Evolutionary conservation across 2,888 invertebrate genomes (phyloP).

Genomic region (Ashinkailepas kermadecensis): DNA sequence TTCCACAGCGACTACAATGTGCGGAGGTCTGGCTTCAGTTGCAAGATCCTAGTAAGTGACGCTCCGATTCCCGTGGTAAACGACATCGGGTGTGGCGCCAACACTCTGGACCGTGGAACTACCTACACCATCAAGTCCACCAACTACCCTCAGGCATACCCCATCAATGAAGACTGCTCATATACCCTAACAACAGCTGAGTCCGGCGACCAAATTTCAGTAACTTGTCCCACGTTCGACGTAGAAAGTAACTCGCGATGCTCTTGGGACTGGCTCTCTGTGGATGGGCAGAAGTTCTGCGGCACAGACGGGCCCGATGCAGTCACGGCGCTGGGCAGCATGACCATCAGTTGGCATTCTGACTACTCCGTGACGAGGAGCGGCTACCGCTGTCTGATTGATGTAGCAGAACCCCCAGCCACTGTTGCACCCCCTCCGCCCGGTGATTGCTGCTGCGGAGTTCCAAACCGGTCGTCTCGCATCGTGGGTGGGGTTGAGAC

Average conservation of each 20-base stretch:
- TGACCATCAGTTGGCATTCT: not conserved
- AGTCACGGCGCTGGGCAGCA: not conserved
- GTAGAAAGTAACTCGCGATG: not conserved
- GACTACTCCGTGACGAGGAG: too few species aligned
- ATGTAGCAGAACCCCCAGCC: not conserved
- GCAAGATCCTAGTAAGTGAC: not conserved
- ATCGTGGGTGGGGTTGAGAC: constrained; percentile 8
- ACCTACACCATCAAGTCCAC: constrained; percentile 1
- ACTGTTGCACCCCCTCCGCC: not conserved
- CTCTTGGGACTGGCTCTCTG: not conserved
- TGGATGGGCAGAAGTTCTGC: not conserved
- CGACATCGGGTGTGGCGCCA: not conserved
- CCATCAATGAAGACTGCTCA: not conserved
- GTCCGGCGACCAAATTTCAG: not conserved
- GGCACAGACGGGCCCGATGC: not conserved
- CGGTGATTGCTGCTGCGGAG: not conserved
- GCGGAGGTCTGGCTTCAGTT: not conserved
- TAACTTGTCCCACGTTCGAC: not conserved
- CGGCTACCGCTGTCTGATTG: not conserved
- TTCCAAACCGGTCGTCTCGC: not conserved
- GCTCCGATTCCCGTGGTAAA: not conserved
- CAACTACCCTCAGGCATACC: not conserved
- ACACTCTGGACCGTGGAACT: not conserved
- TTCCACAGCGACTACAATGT: constrained; percentile 4
- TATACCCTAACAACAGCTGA: not conserved